Conservation (phyloP, 2,113 vertebrate genomes). For the Antidorcas marsupialis region DNA sequence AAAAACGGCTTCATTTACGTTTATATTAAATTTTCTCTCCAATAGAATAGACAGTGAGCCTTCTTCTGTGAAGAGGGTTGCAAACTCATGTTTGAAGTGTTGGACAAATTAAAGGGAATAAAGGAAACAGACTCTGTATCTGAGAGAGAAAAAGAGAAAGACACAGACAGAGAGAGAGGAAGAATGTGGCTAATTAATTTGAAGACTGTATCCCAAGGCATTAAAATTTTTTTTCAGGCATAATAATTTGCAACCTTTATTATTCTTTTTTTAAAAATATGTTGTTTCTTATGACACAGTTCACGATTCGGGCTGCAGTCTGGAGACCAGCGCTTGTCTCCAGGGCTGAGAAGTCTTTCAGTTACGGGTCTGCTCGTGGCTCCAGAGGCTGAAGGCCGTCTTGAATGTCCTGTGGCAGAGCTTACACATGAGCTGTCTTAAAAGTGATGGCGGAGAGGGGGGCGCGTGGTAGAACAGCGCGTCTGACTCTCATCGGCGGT, state of each 20-base stretch:
- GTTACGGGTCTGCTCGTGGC: slow-evolving; percentile 96
- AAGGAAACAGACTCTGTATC: background rate
- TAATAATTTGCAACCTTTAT: slow-evolving; percentile 69
- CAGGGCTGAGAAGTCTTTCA: slow-evolving; percentile 45
- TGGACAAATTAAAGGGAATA: background rate
- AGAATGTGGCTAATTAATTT: background rate
- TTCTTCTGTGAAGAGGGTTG: background rate
- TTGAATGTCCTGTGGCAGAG: slow-evolving; percentile 98
- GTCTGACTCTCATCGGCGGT: slow-evolving; percentile 92
- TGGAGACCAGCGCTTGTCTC: slow-evolving; percentile 25
- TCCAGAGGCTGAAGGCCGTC: slow-evolving; percentile 97
- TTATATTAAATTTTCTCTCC: background rate
- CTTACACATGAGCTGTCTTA: slow-evolving; percentile 98
- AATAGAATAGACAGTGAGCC: background rate
- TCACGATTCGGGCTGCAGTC: slow-evolving; percentile 12
- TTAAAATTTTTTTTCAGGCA: slow-evolving; percentile 16
- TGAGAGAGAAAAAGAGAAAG: background rate
- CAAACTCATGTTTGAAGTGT: background rate
- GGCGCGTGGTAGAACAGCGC: slow-evolving; percentile 96
- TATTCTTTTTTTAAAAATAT: background rate
- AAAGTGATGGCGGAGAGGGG: slow-evolving; percentile 94
- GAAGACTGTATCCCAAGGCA: background rate
- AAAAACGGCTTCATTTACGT: background rate
- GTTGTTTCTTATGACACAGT: slow-evolving; percentile 32
- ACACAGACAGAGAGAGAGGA: background rate